These are phyloP conservation scores for Yponomeuta plumbellus DNA, from an alignment of 2,888 invertebrate species.

Conservation along the genomic window DNA sequence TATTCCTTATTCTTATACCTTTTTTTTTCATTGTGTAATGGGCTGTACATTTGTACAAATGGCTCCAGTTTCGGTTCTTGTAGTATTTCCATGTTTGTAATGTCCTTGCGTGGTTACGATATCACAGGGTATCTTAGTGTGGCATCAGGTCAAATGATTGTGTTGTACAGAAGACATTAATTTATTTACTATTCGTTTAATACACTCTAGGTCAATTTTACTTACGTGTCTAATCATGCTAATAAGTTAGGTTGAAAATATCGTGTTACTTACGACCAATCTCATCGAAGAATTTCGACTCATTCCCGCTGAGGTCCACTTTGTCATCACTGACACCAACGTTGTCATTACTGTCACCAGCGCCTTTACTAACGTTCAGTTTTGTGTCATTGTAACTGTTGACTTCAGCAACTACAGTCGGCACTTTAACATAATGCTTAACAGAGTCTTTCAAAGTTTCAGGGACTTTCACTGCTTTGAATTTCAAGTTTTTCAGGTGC, in stretches of 20 bases:
- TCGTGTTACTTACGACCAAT: constrained; percentile 79
- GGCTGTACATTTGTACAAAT: too few species aligned
- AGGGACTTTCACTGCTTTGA: constrained; percentile 39
- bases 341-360: constrained; percentile 15
- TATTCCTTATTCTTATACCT: too few species aligned
- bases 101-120: too few species aligned
- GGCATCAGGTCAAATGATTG: too few species aligned
- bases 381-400: constrained; percentile 14
- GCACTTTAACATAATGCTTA: constrained; percentile 11
- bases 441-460: neutral
- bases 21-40: too few species aligned
- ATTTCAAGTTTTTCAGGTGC: constrained; percentile 54
- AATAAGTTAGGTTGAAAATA: neutral
- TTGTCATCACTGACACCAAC: constrained; percentile 25
- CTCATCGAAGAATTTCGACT: constrained; percentile 82
- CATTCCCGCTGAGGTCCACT: constrained; percentile 34
- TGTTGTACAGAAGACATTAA: too few species aligned
- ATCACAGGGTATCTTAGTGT: too few species aligned
- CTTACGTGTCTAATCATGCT: neutral
- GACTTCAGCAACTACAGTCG: constrained; percentile 22
- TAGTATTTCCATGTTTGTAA: too few species aligned
- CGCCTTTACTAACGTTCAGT: constrained; percentile 5
- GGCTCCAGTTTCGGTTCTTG: too few species aligned
- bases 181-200: too few species aligned
- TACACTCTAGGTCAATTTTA: too few species aligned